These are phyloP conservation scores for Enteromius afrohamiltoni DNA, from an alignment of 2,797 vertebrate species.

Conservation along the genomic window DNA sequence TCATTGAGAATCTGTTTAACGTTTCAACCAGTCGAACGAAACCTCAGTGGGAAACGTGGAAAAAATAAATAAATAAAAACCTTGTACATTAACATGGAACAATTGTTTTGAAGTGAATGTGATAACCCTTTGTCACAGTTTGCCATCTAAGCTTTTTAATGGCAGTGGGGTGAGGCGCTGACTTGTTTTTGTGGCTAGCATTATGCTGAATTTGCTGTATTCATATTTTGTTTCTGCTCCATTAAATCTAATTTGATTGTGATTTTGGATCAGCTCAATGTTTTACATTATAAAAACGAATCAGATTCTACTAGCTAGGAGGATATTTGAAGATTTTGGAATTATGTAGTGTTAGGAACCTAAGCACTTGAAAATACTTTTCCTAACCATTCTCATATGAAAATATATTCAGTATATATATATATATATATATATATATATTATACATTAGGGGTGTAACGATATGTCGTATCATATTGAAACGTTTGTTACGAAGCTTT, in stretches of 20 bases:
- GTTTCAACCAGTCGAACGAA: slow-evolving; percentile 14
- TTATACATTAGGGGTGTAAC: too few species aligned
- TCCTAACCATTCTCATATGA: background rate
- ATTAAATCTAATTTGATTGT: slow-evolving; percentile 31
- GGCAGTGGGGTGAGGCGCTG: background rate
- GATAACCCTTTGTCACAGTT: background rate
- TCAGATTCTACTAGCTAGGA: background rate
- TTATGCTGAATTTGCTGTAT: slow-evolving; percentile 9
- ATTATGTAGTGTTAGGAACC: background rate
- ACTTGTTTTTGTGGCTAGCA: background rate
- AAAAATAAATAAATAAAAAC: background rate
- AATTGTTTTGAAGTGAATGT: slow-evolving; percentile 13
- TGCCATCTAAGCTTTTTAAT: slow-evolving; percentile 21
- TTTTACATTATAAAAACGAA: slow-evolving; percentile 7
- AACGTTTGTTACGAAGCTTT: too few species aligned
- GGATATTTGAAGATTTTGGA: background rate
- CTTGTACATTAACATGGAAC: background rate
- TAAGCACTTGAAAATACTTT: background rate
- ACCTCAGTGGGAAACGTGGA: background rate
- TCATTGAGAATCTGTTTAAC: slow-evolving; percentile 24
- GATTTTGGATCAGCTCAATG: slow-evolving; percentile 10
- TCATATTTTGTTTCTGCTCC: slow-evolving; percentile 18
- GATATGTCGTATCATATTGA: too few species aligned
- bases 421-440: too few species aligned
- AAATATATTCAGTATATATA: background rate